Evolutionary conservation across 2,888 invertebrate genomes (phyloP), one percentile per base, ranked within the genome.

Genomic region (Pachydiplax longipennis): DNA sequence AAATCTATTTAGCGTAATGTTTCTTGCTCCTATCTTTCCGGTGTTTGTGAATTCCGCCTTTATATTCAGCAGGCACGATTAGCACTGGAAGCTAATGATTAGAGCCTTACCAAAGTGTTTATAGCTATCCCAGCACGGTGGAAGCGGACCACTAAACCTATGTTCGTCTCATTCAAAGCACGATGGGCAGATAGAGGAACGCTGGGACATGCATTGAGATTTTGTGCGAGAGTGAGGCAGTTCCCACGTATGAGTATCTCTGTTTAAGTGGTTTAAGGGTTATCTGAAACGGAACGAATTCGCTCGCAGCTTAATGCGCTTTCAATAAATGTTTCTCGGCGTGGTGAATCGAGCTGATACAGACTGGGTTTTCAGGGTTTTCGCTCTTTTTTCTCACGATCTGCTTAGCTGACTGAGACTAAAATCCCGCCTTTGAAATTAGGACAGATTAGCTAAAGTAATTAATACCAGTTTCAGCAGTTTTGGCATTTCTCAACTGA

Each of bases 81-180:
- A 58, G 22, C 58, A 83, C 31, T 12, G 58, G 83, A 18, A 18
- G 4, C 35, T 83, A 58, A 58, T 58, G 53, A 83, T 83, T 58
- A 83, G 83, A 58, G 58, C 53, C 82, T 82, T 31, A 53, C 82
- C 83, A 58, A 83, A 83, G 53, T 83, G 83, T 83, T 83, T 83
- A 83, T 58, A 48, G 48, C 15, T 53, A 48, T 53, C 31, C 48
- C 53, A 4, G 82, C 48, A 35, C 58, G 31, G 18, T 13, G 31
- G 48, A 58, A 83, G 10, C 58, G 58, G 25, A 13, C 15, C 83
- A 53, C 53, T 83, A 35, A 58, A 83, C 58, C 58, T 22, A 31
- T 44, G 22, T 22, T 37, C 37, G 31, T 35, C 37, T 80, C 35
- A 82, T 48, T 48, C 82, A 48, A 25, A 44, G 25, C 12, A 12